A percentile compares a stretch with the other conserved stretches of the same genome.
Conservation (phyloP, 2,113 vertebrate genomes). For the Nansenia antarctica region DNA sequence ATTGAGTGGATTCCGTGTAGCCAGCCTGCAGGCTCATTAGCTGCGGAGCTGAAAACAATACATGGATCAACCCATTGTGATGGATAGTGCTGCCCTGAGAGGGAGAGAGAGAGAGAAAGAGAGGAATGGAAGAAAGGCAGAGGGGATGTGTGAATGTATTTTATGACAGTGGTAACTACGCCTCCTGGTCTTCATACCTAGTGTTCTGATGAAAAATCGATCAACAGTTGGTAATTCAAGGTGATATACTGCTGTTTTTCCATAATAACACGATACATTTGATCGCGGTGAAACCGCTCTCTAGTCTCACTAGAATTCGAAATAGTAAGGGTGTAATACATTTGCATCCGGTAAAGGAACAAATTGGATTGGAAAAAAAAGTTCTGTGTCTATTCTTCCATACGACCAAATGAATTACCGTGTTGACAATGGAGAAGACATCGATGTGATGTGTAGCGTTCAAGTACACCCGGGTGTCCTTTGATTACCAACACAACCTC, state of each 20-base stretch:
- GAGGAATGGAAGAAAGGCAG: background rate
- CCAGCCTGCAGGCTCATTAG: constrained; percentile 51
- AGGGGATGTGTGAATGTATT: constrained; percentile 17
- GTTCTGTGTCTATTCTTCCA: background rate
- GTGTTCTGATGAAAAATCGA: constrained; percentile 37
- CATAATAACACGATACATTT: background rate
- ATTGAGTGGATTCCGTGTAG: constrained; percentile 56
- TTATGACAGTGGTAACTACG: constrained; percentile 37
- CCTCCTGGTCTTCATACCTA: constrained; percentile 13
- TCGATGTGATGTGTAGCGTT: background rate
- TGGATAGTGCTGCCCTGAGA: constrained; percentile 13
- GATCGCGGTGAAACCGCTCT: no score
- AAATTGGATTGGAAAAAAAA: background rate
- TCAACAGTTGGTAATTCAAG: constrained; percentile 14
- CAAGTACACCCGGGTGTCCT: constrained; percentile 23
- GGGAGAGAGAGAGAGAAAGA: background rate
- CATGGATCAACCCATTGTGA: constrained; percentile 41
- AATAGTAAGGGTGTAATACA: background rate
- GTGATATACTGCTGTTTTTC: background rate
- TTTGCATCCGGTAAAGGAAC: background rate
- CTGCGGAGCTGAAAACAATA: constrained; percentile 34
- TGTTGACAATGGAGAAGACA: constrained; percentile 42
- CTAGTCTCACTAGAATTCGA: background rate
- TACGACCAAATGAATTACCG: constrained; percentile 13
- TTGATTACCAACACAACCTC: constrained; percentile 26